Evolutionary conservation across 64 coral and sea anemone species (phyloP).

Genomic region (Porites australiensis): DNA sequence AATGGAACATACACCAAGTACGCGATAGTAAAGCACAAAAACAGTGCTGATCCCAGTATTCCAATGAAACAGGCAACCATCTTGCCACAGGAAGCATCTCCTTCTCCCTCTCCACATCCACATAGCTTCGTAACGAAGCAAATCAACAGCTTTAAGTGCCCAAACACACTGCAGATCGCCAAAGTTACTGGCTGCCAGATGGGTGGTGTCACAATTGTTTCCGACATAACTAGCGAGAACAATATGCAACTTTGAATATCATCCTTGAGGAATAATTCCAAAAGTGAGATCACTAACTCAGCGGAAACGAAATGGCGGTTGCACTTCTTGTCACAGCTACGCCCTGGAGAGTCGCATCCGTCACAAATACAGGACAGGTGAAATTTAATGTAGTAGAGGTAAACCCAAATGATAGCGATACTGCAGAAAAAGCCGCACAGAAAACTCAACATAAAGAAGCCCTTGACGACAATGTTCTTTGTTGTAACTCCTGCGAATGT

Average conservation of each 20-base stretch:
- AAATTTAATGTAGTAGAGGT: no score
- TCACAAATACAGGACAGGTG: no score
- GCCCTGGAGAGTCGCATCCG: no score
- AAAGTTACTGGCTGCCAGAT: neutral
- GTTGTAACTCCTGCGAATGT: no score
- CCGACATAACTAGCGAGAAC: neutral
- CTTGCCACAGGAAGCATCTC: neutral
- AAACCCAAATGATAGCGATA: no score
- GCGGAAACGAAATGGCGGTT: neutral
- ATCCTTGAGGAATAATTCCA: conserved; percentile 6
- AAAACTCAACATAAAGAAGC: no score
- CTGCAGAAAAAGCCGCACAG: no score
- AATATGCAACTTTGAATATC: neutral
- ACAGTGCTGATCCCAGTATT: neutral
- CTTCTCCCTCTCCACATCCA: neutral
- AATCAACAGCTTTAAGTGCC: neutral
- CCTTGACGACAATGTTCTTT: no score
- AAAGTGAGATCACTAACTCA: neutral
- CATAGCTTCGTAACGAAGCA: neutral
- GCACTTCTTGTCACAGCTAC: neutral
- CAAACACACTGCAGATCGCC: neutral
- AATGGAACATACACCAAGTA: no score
- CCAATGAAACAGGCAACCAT: neutral
- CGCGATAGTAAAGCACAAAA: no score
- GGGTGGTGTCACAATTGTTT: neutral